phyloP scores from a whole-genome alignment of 2,888 invertebrate genomes.

The Tryphoninae sp. region DNA sequence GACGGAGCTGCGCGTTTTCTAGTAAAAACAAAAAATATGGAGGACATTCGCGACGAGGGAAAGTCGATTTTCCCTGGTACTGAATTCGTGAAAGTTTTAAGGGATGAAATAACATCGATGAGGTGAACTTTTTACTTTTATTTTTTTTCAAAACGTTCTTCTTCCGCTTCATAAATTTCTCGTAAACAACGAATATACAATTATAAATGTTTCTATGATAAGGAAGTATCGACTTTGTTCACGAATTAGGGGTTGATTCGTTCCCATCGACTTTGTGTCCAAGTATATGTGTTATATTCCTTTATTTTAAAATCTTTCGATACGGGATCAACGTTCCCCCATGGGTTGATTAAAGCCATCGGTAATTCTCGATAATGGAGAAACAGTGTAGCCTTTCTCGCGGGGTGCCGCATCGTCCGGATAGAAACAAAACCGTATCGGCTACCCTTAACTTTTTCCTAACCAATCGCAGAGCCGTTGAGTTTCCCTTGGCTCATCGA shows the following conservation, averaged over 20 bases:
- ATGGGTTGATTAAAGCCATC: slow-evolving; percentile 51
- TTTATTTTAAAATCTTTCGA: slow-evolving; percentile 4
- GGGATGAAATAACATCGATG: too few species aligned
- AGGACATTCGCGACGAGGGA: slow-evolving; percentile 23
- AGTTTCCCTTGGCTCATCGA: slow-evolving; percentile 48
- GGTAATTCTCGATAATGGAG: slow-evolving; percentile 72
- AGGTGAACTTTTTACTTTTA: too few species aligned
- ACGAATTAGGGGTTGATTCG: slow-evolving; percentile 25
- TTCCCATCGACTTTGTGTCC: slow-evolving; percentile 12
- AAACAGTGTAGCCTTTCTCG: slow-evolving; percentile 70
- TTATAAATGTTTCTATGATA: slow-evolving; percentile 12
- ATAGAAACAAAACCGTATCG: slow-evolving; percentile 15
- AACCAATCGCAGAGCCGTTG: slow-evolving; percentile 12
- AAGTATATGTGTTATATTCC: slow-evolving; percentile 16
- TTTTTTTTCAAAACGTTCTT: too few species aligned
- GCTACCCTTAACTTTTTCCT: slow-evolving; percentile 51
- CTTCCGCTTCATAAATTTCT: too few species aligned
- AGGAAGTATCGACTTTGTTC: background rate
- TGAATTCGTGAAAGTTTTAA: too few species aligned
- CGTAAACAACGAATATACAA: too few species aligned
- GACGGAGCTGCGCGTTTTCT: background rate
- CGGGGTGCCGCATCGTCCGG: slow-evolving; percentile 43
- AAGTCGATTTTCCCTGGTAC: background rate
- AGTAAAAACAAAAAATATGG: slow-evolving; percentile 24
- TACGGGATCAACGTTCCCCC: slow-evolving; percentile 58